These are phyloP conservation scores for Papilio protenor DNA, from an alignment of 2,888 invertebrate species.

Conservation along the genomic window DNA sequence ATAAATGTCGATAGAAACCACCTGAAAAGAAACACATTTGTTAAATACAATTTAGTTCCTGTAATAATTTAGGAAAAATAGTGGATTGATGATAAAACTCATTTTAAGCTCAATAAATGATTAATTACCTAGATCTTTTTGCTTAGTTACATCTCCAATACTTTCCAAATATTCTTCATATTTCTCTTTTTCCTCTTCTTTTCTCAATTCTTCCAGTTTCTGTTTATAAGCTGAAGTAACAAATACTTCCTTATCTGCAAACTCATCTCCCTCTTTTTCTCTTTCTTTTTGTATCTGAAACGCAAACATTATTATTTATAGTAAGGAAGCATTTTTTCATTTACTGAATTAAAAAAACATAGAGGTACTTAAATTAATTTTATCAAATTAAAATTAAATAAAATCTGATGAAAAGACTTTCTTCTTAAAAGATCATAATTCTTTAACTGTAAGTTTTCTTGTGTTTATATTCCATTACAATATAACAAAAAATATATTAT, in stretches of 20 bases:
- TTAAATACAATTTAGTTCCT: background rate
- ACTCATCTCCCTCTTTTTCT: conserved; percentile 96
- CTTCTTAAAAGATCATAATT: too few species aligned
- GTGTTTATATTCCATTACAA: too few species aligned
- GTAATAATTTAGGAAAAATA: background rate
- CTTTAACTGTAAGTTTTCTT: too few species aligned
- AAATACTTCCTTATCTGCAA: conserved; percentile 97
- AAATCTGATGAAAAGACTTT: too few species aligned
- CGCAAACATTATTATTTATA: conserved; percentile 30
- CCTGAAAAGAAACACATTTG: conserved; percentile 65
- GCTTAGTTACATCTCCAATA: conserved; percentile 96
- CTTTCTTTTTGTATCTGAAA: conserved; percentile 94
- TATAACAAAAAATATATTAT: too few species aligned
- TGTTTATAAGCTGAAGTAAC: conserved; percentile 97
- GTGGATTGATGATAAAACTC: too few species aligned
- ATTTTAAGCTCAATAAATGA: background rate
- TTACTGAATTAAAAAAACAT: background rate
- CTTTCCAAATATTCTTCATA: conserved; percentile 93
- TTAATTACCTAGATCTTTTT: conserved; percentile 89
- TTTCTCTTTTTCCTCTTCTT: conserved; percentile 93
- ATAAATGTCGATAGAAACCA: conserved; percentile 96
- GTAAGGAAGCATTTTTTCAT: background rate
- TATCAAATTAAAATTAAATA: too few species aligned
- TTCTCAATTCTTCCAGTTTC: conserved; percentile 95
- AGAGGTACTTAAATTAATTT: too few species aligned